Evolutionary conservation across 2,797 vertebrate genomes (phyloP).

Genomic region (Threskiornis aethiopicus): DNA sequence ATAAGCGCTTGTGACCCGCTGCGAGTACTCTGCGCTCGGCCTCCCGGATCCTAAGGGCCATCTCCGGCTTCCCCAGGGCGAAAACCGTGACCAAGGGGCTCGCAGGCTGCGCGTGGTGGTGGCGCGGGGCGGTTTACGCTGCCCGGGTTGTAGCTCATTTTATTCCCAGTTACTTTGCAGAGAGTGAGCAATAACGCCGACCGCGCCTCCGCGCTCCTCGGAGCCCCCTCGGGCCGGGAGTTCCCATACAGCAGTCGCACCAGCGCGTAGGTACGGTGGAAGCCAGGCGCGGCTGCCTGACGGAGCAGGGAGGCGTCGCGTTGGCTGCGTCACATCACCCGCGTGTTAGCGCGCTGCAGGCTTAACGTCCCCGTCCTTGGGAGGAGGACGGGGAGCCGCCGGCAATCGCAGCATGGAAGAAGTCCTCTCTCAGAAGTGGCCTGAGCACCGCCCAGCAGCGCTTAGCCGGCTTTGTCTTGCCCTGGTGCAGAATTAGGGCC

Average conservation of each 20-base stretch:
- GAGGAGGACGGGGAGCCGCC: not conserved
- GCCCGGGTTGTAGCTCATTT: accelerated
- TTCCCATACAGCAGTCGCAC: accelerated
- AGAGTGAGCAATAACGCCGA: accelerated
- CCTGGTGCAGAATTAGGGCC: not conserved
- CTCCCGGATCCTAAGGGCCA: accelerated
- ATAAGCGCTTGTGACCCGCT: accelerated
- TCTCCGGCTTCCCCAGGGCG: accelerated
- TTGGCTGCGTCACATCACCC: too few relatives aligned
- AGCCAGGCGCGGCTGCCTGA: accelerated
- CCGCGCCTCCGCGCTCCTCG: not conserved
- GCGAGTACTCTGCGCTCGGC: accelerated
- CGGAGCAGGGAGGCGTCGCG: accelerated
- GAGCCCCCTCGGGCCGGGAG: accelerated
- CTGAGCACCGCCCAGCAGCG: too few relatives aligned
- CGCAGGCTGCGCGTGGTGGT: accelerated
- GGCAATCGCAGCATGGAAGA: accelerated
- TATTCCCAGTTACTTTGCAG: not conserved
- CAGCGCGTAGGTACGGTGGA: not conserved
- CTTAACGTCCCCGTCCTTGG: accelerated
- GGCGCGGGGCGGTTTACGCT: accelerated
- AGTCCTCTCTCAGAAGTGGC: not conserved
- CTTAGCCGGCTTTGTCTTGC: not conserved
- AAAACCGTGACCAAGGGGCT: accelerated
- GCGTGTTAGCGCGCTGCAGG: accelerated